Evolutionary conservation across 2,888 invertebrate genomes (phyloP).

Genomic region (Plemyria rubiginata): DNA sequence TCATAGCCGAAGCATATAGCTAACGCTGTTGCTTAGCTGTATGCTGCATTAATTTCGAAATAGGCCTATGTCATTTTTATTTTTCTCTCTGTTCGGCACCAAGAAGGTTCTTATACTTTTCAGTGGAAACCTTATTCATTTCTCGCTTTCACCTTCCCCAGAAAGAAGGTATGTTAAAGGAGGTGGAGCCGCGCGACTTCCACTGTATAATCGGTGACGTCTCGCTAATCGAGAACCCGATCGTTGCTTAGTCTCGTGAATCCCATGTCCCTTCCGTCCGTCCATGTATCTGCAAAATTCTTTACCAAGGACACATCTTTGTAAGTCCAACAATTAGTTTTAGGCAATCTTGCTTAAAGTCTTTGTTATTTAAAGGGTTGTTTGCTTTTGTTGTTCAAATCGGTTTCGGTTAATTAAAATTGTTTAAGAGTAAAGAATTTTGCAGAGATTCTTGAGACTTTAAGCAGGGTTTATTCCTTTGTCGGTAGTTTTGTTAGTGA

Average conservation of each 20-base stretch:
- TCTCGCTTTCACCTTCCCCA: conserved; percentile 59
- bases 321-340: conserved; percentile 62
- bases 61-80: too few relatives aligned
- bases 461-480: conserved; percentile 58
- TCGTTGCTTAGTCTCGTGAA: conserved; percentile 56
- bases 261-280: conserved; percentile 47
- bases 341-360: conserved; percentile 79
- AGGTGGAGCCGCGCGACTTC: conserved; percentile 78
- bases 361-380: conserved; percentile 43
- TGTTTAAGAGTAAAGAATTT: conserved; percentile 78
- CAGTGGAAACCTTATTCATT: conserved; percentile 2
- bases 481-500: conserved; percentile 4
- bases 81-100: neutral
- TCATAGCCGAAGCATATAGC: too few relatives aligned
- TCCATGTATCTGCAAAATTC: conserved; percentile 78
- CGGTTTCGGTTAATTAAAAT: conserved; percentile 2
- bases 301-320: conserved; percentile 70
- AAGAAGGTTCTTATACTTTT: neutral
- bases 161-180: conserved; percentile 77
- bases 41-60: too few relatives aligned
- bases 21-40: too few relatives aligned
- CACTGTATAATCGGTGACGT: conserved; percentile 81
- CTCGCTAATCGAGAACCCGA: conserved; percentile 72
- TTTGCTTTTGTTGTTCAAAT: neutral
- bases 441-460: conserved; percentile 77